Conservation (phyloP, 2,888 invertebrate species). For the Dryadula phaetusa region DNA sequence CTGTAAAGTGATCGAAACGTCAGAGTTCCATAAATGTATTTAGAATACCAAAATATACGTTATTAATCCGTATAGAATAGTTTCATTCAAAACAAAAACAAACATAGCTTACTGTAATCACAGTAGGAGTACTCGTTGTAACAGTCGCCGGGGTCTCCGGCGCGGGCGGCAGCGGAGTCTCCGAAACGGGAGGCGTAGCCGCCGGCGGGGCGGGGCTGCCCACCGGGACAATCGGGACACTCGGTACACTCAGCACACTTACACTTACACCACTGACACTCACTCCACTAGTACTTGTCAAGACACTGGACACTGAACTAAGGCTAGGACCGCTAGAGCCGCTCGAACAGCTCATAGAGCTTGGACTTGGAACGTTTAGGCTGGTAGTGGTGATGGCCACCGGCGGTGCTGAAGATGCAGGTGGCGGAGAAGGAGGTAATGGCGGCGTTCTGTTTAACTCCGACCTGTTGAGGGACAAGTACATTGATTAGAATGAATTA, state of each 20-base stretch:
- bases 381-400: conserved; percentile 49
- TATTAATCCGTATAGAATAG: no score
- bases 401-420: conserved; percentile 68
- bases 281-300: conserved; percentile 39
- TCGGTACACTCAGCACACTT: conserved; percentile 32
- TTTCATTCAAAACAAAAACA: neutral
- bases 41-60: no score
- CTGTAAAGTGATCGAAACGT: no score
- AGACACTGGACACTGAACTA: conserved; percentile 40
- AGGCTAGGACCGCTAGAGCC: conserved; percentile 66
- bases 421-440: conserved; percentile 73
- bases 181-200: conserved; percentile 41
- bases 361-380: conserved; percentile 33
- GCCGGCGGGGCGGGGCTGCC: conserved; percentile 41
- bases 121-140: conserved; percentile 44
- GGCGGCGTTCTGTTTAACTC: conserved; percentile 71
- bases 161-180: conserved; percentile 27
- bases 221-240: conserved; percentile 28
- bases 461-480: conserved; percentile 53
- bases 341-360: conserved; percentile 42
- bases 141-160: conserved; percentile 27
- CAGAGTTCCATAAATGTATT: no score
- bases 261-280: conserved; percentile 38
- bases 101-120: conserved; percentile 43
- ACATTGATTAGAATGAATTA: no score